Percentiles rank a stretch among this genome's conserved stretches.
phyloP scores from a whole-genome alignment of 2,888 invertebrate genomes.

The Electrophaes corylata region DNA sequence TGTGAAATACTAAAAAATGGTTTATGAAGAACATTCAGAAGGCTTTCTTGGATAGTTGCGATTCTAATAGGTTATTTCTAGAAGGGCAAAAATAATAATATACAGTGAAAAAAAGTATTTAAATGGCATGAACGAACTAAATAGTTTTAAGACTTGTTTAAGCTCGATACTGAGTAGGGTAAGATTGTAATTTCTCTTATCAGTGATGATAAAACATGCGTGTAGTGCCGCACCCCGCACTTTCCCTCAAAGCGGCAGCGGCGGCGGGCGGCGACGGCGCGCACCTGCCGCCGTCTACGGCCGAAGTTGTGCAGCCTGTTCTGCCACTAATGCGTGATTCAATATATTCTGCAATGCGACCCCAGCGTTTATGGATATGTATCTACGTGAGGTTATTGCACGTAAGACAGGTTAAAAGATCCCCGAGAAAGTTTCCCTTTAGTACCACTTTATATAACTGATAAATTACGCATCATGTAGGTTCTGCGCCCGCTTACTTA shows the following conservation, averaged over 20 bases:
- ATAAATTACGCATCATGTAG: conserved; percentile 25
- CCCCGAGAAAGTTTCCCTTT: conserved; percentile 59
- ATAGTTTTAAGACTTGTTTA: conserved; percentile 67
- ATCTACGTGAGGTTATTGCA: conserved; percentile 66
- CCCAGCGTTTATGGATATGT: conserved; percentile 62
- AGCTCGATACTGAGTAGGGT: too few relatives aligned
- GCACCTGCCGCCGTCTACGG: background rate
- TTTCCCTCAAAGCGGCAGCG: conserved; percentile 66
- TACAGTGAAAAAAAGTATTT: conserved; percentile 25
- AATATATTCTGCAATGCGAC: conserved; percentile 62
- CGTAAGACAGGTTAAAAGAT: conserved; percentile 59
- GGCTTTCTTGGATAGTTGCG: background rate
- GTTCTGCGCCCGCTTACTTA: conserved; percentile 4
- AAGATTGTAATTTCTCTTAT: conserved; percentile 78
- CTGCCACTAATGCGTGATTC: conserved; percentile 61
- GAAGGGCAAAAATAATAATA: too few relatives aligned
- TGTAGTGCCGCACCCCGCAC: conserved; percentile 76
- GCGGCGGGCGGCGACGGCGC: conserved; percentile 40
- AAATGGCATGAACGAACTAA: too few relatives aligned
- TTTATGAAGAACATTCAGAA: background rate
- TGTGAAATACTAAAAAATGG: too few relatives aligned
- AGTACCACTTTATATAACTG: conserved; percentile 30
- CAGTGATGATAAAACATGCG: conserved; percentile 79
- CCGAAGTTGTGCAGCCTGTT: conserved; percentile 52
- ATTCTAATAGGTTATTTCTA: too few relatives aligned